A percentile compares a stretch with the other conserved stretches of the same genome.
phyloP scores from a whole-genome alignment of 2,113 vertebrate genomes.

The Pipra filicauda region DNA sequence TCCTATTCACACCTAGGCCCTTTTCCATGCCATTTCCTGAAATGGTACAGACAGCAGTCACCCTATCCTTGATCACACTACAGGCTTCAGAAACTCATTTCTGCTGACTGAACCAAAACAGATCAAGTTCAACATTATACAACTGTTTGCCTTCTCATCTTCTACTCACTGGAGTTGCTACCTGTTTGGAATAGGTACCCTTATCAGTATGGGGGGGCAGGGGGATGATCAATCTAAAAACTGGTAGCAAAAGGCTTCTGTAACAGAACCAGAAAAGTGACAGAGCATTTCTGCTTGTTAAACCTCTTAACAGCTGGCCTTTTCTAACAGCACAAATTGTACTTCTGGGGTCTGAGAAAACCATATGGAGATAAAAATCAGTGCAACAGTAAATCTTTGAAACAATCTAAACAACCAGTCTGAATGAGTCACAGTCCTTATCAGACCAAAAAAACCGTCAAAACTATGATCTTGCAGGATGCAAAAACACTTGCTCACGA shows the following conservation, averaged over 20 bases:
- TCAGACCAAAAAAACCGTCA: neutral
- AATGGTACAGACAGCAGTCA: neutral
- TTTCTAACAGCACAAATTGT: constrained; percentile 5
- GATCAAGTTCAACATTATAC: neutral
- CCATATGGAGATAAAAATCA: neutral
- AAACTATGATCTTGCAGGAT: neutral
- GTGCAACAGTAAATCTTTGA: neutral
- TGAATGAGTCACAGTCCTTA: neutral
- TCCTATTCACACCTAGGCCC: neutral
- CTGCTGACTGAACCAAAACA: neutral
- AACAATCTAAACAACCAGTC: neutral
- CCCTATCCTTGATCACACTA: neutral
- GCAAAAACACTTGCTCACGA: neutral
- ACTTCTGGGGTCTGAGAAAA: neutral
- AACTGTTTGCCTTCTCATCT: neutral
- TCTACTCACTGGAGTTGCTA: neutral
- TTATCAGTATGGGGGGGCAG: neutral
- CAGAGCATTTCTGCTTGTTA: neutral
- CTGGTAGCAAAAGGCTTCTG: neutral
- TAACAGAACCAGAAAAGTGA: neutral
- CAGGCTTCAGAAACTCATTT: neutral
- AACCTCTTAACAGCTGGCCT: neutral
- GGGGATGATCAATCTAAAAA: neutral
- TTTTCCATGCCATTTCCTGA: neutral
- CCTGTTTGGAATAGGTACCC: neutral